Percentiles rank a stretch among this genome's conserved stretches.
Evolutionary conservation across 2,888 invertebrate species (phyloP).

Genomic region (Pharmacophagus antenor): DNA sequence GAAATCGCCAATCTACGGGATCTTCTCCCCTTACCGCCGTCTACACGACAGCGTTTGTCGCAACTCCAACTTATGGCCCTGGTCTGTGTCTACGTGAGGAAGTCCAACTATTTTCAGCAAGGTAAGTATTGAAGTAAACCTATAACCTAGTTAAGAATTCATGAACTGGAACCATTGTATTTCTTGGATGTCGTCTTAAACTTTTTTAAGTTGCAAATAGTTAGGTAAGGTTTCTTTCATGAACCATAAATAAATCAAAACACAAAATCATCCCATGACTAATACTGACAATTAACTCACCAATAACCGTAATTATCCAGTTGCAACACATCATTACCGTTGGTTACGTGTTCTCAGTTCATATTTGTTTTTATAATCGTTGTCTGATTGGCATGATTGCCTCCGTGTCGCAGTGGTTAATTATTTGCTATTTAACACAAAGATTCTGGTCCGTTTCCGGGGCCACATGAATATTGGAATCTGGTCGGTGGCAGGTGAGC

Average conservation of each 20-base stretch:
- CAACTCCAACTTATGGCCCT: conserved; percentile 99
- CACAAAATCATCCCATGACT: background rate
- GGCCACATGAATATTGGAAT: too few species aligned
- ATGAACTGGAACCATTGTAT: too few species aligned
- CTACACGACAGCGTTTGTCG: conserved; percentile 96
- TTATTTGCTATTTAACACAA: too few species aligned
- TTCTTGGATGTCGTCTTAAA: too few species aligned
- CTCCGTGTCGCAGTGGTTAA: too few species aligned
- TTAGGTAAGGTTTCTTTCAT: too few species aligned
- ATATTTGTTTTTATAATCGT: background rate
- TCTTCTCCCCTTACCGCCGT: conserved; percentile 96
- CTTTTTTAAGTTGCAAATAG: too few species aligned
- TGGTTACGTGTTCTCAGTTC: conserved; percentile 7
- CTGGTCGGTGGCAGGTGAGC: too few species aligned
- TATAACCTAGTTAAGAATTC: too few species aligned
- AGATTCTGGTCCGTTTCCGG: too few species aligned
- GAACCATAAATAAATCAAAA: too few species aligned
- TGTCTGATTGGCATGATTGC: too few species aligned
- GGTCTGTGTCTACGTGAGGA: conserved; percentile 98
- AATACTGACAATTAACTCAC: conserved; percentile 4
- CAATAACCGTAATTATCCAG: conserved; percentile 17
- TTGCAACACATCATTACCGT: conserved; percentile 12
- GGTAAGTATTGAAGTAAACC: conserved; percentile 76
- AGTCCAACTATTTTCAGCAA: conserved; percentile 99
- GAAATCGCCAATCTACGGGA: conserved; percentile 98